phyloP scores from a whole-genome alignment of 2,113 vertebrate genomes.

The Cyrtonyx montezumae region DNA sequence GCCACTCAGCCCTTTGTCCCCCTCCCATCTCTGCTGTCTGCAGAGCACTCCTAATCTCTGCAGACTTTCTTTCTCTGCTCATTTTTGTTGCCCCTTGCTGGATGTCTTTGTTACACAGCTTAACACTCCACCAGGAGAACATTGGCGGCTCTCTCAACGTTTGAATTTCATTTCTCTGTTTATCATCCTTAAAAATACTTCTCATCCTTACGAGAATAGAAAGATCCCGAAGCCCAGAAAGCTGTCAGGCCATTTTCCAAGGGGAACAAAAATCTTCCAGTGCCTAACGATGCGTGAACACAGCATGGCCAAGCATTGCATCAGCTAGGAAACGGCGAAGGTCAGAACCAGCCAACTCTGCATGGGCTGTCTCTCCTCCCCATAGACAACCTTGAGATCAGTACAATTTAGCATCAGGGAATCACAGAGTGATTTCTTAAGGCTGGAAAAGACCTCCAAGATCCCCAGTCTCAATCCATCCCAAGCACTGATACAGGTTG shows the following conservation, averaged over 20 bases:
- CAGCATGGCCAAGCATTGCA: not conserved
- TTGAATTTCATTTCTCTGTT: not conserved
- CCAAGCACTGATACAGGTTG: too few species aligned
- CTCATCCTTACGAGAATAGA: not conserved
- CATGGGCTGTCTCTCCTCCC: not conserved
- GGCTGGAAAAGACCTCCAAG: too few species aligned
- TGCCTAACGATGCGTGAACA: not conserved
- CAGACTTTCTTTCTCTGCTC: not conserved
- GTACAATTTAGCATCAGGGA: too few species aligned
- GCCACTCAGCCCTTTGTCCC: not conserved
- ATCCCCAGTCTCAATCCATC: too few species aligned
- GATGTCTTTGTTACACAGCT: not conserved
- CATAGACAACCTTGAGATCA: not conserved
- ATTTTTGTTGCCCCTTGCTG: not conserved
- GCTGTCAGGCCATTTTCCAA: not conserved
- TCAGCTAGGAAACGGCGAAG: accelerated
- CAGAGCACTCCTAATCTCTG: not conserved
- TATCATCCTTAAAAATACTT: not conserved
- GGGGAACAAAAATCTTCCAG: not conserved
- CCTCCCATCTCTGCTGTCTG: not conserved
- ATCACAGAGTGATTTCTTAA: too few species aligned
- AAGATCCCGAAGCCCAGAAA: not conserved
- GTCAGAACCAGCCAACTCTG: not conserved
- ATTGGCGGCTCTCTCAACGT: accelerated
- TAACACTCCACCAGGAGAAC: not conserved